Base-by-base conservation (phyloP, 2,888 invertebrate genomes). In the Calameuta filiformis region DNA sequence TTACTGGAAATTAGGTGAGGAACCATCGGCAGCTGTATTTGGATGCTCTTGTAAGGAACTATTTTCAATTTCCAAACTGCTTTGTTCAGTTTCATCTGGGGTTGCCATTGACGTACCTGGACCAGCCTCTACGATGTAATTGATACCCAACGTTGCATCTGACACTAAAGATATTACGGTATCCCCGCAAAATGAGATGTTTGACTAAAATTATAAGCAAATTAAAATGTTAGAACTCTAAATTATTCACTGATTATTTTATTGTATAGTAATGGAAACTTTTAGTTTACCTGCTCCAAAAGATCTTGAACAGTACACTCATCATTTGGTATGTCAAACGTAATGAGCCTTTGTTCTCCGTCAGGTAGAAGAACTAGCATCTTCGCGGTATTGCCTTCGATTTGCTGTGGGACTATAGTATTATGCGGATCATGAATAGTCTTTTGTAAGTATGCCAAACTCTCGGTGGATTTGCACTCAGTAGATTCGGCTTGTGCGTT, bases 221-320 rank as follows among this genome's bases (percentile, higher is more conserved):
- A 85, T 79, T 80, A 76, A 40, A 77, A 73, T 78, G 9, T 23
- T 23, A 56, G 6, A 15, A 23, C 2, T 56, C 9, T 2, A 56
- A 56, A 56, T 56, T 56, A 56, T 23, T 56, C 40, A 15, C 12
- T 40, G 40, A 4, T 40, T 40, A 6, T 4, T 40, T 15, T 15
- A 40, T 40, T 40, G 56, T 56, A 23, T 23, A 23, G 9, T 1
- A 9, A 56, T 56, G 56, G 23, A 23, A 9, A 9, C 56, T 23
- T 23, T 23, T 23, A 56, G 23, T 56, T 56, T 85, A 95, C 95
- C 93, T 96, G 96, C 89, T 96, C 96, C 79, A 96, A 92, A 83
- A 96, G 94, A 92, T 96, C 96, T 90, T 96, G 95, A 77, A 96
- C 95, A 0, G 96, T 96, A 91, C 96, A 96, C 81, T 95, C 95